Evolutionary conservation across 2,113 vertebrate genomes (phyloP).

Genomic region (Eudorcas thomsonii): DNA sequence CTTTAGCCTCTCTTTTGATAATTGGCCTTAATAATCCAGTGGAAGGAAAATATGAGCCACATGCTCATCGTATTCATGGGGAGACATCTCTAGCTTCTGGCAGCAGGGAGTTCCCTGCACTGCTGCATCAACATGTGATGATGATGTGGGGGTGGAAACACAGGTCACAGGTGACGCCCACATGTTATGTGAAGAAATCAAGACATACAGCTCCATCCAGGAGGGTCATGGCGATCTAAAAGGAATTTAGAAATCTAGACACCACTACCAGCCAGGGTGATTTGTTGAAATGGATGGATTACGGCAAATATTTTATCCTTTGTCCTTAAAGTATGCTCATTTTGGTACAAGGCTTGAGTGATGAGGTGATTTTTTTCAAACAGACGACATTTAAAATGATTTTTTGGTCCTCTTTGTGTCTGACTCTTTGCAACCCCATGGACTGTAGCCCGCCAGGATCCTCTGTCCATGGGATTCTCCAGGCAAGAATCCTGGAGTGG

Average conservation of each 20-base stretch:
- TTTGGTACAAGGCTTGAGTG: background rate
- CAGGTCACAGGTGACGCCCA: background rate
- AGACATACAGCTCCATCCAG: background rate
- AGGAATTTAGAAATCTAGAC: background rate
- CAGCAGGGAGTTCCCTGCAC: no score
- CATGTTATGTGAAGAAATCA: background rate
- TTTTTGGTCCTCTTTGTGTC: background rate
- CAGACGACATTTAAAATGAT: background rate
- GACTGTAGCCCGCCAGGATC: background rate
- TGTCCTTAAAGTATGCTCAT: background rate
- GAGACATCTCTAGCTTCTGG: background rate
- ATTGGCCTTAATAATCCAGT: background rate
- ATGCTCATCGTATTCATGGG: background rate
- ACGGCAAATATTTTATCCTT: fast-evolving
- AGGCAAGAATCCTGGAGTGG: background rate
- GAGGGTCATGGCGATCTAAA: background rate
- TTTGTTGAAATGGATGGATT: background rate
- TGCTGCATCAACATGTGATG: background rate
- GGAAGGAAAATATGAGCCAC: background rate
- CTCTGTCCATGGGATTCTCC: background rate
- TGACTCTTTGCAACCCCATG: background rate
- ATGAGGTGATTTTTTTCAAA: background rate
- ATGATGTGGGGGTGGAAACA: background rate
- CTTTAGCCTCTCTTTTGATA: background rate
- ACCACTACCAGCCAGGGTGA: fast-evolving